Conservation (phyloP, 2,888 invertebrate genomes). For the Amiota communis region DNA sequence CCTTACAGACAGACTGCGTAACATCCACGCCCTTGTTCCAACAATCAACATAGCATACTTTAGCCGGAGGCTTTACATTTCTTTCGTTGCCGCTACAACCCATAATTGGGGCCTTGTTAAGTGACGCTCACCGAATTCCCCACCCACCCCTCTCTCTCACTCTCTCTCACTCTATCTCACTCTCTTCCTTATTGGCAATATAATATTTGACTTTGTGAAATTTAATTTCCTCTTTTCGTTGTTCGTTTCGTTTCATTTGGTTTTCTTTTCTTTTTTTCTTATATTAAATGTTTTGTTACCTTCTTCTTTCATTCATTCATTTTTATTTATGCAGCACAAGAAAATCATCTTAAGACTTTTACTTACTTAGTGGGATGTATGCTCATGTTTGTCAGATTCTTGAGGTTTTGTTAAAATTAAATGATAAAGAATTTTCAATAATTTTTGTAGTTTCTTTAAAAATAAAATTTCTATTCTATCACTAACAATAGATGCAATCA, state of each 20-base stretch:
- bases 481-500: too few relatives aligned
- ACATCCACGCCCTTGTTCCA: background rate
- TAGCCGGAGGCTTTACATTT: background rate
- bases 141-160: background rate
- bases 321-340: too few relatives aligned
- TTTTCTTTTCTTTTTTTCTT: too few relatives aligned
- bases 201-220: slow-evolving; percentile 69
- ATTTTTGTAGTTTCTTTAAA: too few relatives aligned
- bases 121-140: background rate
- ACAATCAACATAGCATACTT: background rate
- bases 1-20: slow-evolving; percentile 2
- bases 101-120: slow-evolving; percentile 16
- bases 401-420: too few relatives aligned
- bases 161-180: background rate
- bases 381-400: too few relatives aligned
- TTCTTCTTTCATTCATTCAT: too few relatives aligned
- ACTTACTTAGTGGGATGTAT: too few relatives aligned
- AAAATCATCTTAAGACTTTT: too few relatives aligned
- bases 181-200: slow-evolving; percentile 65
- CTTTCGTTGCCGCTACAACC: background rate
- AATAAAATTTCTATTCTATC: too few relatives aligned
- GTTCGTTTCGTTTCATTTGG: background rate
- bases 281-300: too few relatives aligned
- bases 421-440: too few relatives aligned
- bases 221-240: slow-evolving; percentile 66